Conservation (phyloP, 2,888 invertebrate species). For the Drosophila anceps region DNA sequence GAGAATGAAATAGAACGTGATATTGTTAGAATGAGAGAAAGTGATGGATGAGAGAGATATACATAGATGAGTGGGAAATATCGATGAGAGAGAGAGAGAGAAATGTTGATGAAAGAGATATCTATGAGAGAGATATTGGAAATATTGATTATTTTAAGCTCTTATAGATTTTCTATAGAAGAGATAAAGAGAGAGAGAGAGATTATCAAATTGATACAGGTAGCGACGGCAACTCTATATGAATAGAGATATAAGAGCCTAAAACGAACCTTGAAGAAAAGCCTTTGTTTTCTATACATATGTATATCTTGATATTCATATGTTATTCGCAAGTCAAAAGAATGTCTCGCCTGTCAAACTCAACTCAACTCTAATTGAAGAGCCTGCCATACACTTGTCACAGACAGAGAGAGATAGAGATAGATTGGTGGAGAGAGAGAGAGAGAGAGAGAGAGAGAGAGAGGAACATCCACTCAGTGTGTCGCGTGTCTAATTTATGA, state of each 20-base stretch:
- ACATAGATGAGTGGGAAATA: no score
- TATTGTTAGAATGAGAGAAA: no score
- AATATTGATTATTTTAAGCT: no score
- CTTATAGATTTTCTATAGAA: no score
- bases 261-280: not conserved
- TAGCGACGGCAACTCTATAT: not conserved
- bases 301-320: not conserved
- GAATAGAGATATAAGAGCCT: not conserved
- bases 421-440: no score
- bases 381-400: constrained; percentile 43
- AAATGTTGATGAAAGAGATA: no score
- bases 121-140: no score
- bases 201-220: not conserved
- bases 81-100: no score
- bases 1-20: no score
- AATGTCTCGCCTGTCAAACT: constrained; percentile 1
- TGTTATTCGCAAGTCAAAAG: constrained; percentile 1
- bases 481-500: constrained; percentile 77
- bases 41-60: no score
- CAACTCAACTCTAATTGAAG: not conserved
- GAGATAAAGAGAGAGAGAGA: not conserved
- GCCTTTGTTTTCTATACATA: not conserved
- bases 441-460: not conserved
- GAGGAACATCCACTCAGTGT: constrained; percentile 35
- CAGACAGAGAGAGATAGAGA: not conserved